Evolutionary conservation across 2,888 invertebrate genomes (phyloP).

Genomic region (Microdon myrmicae): DNA sequence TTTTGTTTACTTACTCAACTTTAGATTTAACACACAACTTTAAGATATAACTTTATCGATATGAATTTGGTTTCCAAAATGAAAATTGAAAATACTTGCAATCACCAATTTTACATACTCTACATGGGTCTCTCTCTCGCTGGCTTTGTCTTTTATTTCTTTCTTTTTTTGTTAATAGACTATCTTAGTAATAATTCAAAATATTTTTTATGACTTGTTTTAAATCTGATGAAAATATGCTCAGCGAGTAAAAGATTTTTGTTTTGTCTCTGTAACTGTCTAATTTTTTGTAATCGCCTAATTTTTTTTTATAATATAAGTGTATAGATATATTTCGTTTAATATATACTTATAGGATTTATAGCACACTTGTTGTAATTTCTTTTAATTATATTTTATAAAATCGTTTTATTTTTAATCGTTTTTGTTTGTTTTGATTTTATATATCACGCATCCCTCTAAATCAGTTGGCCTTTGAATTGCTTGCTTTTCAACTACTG

Average conservation of each 20-base stretch:
- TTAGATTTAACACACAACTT: constrained; percentile 38
- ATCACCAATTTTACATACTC: too few relatives aligned
- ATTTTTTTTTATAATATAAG: constrained; percentile 42
- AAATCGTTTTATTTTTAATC: constrained; percentile 19
- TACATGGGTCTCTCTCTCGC: too few relatives aligned
- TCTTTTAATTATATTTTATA: constrained; percentile 36
- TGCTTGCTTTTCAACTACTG: constrained; percentile 24
- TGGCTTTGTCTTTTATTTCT: neutral
- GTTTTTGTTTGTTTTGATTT: constrained; percentile 36
- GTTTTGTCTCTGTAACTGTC: constrained; percentile 30
- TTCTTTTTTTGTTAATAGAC: constrained; percentile 1
- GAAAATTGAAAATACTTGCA: constrained; percentile 9
- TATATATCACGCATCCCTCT: constrained; percentile 67
- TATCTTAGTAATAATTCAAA: constrained; percentile 9
- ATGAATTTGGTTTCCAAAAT: constrained; percentile 44
- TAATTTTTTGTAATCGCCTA: constrained; percentile 28
- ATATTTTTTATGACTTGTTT: constrained; percentile 30
- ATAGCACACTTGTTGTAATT: constrained; percentile 37
- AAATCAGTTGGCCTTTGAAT: constrained; percentile 58
- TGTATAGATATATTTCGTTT: constrained; percentile 61
- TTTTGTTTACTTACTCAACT: constrained; percentile 2
- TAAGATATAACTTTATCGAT: constrained; percentile 49
- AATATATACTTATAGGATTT: constrained; percentile 31
- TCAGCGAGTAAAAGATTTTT: constrained; percentile 18
- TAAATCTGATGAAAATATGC: constrained; percentile 37